Evolutionary conservation across 1,140 invertebrate species (phyloP).

Genomic region (Myzus persicae): DNA sequence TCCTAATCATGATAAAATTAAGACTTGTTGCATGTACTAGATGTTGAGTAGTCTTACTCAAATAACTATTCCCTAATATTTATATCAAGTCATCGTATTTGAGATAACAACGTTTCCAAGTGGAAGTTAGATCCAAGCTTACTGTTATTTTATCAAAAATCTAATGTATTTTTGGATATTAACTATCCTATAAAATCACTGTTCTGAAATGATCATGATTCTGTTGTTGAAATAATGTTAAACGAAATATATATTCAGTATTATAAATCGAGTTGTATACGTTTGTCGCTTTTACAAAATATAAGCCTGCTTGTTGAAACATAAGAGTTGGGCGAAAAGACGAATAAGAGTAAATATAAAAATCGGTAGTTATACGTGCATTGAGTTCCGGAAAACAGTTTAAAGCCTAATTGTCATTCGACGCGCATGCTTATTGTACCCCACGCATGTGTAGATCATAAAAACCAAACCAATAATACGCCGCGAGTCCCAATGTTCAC

Average conservation of each 20-base stretch:
- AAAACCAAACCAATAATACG: slow-evolving; percentile 47
- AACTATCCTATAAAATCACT: background rate
- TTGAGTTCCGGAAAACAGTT: slow-evolving; percentile 53
- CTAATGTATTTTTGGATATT: background rate
- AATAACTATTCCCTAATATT: too few relatives aligned
- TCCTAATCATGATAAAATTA: background rate
- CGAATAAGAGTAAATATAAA: slow-evolving; percentile 16
- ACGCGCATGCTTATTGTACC: background rate
- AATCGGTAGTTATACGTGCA: slow-evolving; percentile 41
- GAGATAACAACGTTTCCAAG: background rate
- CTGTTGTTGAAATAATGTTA: background rate
- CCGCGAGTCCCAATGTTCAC: background rate
- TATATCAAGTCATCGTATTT: background rate
- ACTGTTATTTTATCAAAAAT: background rate
- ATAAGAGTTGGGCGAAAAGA: background rate
- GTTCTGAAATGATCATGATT: background rate
- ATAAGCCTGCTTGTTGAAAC: background rate
- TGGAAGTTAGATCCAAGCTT: background rate
- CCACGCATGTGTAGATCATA: slow-evolving; percentile 50
- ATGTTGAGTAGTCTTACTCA: background rate
- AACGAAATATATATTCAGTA: background rate
- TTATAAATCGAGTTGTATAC: background rate
- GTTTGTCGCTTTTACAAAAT: background rate
- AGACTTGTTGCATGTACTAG: background rate
- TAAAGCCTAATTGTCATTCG: slow-evolving; percentile 54